These are phyloP conservation scores for Steinernema hermaphroditum DNA, from an alignment of 2,888 invertebrate genomes.

Conservation along the genomic window DNA sequence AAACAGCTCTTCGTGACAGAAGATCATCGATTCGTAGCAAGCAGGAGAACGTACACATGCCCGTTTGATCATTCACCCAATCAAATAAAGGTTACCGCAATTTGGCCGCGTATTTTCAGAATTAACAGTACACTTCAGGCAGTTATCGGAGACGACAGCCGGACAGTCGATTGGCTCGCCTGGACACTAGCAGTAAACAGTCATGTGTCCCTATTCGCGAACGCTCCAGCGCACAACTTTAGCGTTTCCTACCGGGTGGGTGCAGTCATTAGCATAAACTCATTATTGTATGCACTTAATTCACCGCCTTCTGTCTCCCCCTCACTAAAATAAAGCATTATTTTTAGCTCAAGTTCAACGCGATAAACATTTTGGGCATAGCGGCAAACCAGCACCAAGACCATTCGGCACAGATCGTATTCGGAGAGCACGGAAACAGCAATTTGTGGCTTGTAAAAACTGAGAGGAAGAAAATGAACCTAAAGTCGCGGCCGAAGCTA, in stretches of 20 bases:
- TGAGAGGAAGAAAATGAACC: neutral
- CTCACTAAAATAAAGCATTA: neutral
- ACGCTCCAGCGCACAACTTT: neutral
- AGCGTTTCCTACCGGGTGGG: conserved; percentile 5
- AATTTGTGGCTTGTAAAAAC: neutral
- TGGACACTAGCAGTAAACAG: neutral
- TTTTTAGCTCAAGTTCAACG: neutral
- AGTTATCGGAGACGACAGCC: neutral
- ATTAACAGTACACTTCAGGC: neutral
- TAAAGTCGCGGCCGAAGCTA: neutral
- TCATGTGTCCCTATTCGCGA: neutral
- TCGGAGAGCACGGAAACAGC: neutral
- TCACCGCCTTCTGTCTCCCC: neutral
- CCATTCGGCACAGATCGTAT: neutral
- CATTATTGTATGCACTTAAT: neutral
- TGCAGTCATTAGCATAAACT: neutral
- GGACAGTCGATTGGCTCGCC: neutral
- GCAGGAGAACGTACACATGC: neutral
- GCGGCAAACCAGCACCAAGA: neutral
- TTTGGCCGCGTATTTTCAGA: neutral
- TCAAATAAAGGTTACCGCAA: neutral
- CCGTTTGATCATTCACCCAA: neutral
- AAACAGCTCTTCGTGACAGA: conserved; percentile 1
- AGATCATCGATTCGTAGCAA: conserved; percentile 6
- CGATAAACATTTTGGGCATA: neutral